Conservation (phyloP, 2,888 invertebrate genomes). For the Slavum lentiscoides region DNA sequence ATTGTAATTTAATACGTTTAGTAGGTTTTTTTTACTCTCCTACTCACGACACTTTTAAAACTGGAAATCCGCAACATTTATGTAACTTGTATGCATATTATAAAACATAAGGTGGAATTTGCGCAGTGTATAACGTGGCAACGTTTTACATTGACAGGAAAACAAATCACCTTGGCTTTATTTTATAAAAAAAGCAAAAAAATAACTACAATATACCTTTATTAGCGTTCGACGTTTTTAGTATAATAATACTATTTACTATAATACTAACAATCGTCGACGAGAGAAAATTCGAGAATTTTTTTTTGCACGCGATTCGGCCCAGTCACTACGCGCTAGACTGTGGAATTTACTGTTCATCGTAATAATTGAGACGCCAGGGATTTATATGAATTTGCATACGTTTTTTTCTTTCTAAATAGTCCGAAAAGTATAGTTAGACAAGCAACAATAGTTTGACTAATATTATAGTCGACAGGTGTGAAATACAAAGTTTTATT, state of each 20-base stretch:
- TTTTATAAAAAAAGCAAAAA: too few species aligned
- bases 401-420: too few species aligned
- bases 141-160: background rate
- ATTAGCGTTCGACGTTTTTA: background rate
- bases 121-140: background rate
- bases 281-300: background rate
- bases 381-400: too few species aligned
- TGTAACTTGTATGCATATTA: background rate
- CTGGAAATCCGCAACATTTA: background rate
- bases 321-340: background rate
- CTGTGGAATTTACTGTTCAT: too few species aligned
- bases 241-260: too few species aligned
- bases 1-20: background rate
- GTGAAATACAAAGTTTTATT: too few species aligned
- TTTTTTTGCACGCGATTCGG: background rate
- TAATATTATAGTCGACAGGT: too few species aligned
- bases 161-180: slow-evolving; percentile 4
- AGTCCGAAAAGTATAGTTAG: too few species aligned
- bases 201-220: background rate
- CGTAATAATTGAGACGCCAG: too few species aligned
- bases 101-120: background rate
- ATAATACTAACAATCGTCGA: background rate
- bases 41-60: background rate
- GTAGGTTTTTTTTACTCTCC: background rate
- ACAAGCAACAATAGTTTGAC: too few species aligned